These are phyloP conservation scores for Heliangelus exortis DNA, from an alignment of 2,797 vertebrate species.

Conservation along the genomic window DNA sequence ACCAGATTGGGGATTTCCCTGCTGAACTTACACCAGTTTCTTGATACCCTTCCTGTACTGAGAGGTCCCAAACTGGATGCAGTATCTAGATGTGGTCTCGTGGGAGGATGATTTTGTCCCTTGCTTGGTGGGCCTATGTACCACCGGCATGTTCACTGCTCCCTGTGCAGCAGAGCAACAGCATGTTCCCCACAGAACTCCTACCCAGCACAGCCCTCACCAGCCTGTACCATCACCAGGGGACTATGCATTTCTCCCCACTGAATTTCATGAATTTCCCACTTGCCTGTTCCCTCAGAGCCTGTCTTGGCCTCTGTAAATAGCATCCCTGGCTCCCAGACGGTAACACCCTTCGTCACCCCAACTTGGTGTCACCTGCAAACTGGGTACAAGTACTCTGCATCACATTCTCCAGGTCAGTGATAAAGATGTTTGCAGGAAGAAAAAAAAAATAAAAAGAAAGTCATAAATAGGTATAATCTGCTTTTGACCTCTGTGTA, in stretches of 20 bases:
- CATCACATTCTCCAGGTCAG: neutral
- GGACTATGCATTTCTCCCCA: neutral
- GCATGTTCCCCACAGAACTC: neutral
- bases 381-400: neutral
- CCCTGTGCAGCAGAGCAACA: neutral
- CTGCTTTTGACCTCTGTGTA: neutral
- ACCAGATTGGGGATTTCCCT: neutral
- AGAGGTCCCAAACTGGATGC: neutral
- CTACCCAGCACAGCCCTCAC: neutral
- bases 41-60: neutral
- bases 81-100: neutral
- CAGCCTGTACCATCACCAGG: fast-evolving
- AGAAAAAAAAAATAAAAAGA: too few relatives aligned
- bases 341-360: neutral
- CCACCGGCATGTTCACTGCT: neutral
- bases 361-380: neutral
- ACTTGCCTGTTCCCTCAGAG: neutral
- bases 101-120: neutral
- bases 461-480: neutral
- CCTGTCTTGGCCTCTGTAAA: neutral
- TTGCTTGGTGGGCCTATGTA: neutral
- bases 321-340: neutral
- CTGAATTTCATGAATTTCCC: neutral
- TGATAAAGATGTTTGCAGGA: neutral
- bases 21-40: neutral